A percentile compares a stretch with the other conserved stretches of the same genome.
phyloP scores from a whole-genome alignment of 2,888 invertebrate species.

The Hypsopygia costalis region DNA sequence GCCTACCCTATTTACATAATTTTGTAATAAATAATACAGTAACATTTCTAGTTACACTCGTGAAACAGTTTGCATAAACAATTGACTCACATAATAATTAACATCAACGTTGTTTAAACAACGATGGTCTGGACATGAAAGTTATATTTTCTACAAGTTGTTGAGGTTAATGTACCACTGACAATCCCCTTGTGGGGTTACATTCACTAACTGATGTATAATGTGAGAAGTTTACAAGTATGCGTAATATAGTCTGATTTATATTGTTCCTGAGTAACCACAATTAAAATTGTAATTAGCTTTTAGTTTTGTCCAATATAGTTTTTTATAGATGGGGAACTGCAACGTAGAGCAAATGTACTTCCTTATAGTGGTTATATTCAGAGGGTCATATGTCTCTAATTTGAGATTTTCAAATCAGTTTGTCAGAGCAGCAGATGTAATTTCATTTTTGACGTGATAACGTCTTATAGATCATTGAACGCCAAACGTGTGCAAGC shows the following conservation, averaged over 20 bases:
- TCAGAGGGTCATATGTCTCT: too few relatives aligned
- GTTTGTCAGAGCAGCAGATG: too few relatives aligned
- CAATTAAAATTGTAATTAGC: constrained; percentile 9
- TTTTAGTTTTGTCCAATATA: constrained; percentile 2
- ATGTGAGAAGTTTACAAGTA: constrained; percentile 4
- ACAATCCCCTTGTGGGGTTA: background rate
- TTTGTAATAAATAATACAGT: too few relatives aligned
- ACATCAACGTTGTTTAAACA: background rate
- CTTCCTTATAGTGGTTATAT: too few relatives aligned
- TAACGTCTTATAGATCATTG: too few relatives aligned
- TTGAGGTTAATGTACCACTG: constrained; percentile 3
- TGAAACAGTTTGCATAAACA: constrained; percentile 1
- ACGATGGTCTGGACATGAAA: constrained; percentile 5
- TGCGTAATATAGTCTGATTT: constrained; percentile 9
- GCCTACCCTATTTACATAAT: too few relatives aligned
- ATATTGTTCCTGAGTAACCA: constrained; percentile 1
- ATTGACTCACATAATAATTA: background rate
- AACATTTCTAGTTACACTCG: too few relatives aligned
- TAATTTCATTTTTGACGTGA: too few relatives aligned
- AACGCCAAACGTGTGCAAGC: too few relatives aligned
- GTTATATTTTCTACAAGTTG: constrained; percentile 6
- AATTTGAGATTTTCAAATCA: too few relatives aligned
- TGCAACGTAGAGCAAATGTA: too few relatives aligned
- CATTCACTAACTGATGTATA: constrained; percentile 6
- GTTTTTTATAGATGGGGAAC: background rate